phyloP scores from a whole-genome alignment of 2,888 invertebrate genomes.

The Xanthorhoe designata region DNA sequence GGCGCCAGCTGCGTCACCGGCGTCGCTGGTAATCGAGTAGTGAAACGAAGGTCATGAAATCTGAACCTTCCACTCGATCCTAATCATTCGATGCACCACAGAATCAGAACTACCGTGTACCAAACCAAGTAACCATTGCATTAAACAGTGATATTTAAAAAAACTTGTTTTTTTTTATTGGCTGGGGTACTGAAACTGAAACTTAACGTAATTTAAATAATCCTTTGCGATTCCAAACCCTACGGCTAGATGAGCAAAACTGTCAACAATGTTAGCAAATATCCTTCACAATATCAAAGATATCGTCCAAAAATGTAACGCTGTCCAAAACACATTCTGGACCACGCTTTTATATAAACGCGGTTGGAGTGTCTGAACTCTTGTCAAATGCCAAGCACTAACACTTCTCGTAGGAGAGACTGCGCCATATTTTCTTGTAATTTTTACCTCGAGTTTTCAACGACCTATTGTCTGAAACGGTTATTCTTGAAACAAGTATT shows the following conservation, averaged over 20 bases:
- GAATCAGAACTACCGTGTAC: conserved; percentile 5
- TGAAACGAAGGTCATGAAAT: conserved; percentile 80
- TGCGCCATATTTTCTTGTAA: conserved; percentile 51
- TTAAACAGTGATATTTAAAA: background rate
- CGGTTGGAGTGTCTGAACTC: background rate
- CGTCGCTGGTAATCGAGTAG: conserved; percentile 80
- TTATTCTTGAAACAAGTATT: conserved; percentile 61
- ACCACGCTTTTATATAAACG: too few relatives aligned
- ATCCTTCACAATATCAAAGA: background rate
- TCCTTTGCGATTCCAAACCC: background rate
- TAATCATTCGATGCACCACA: conserved; percentile 56
- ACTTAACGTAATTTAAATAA: background rate
- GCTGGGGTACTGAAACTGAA: background rate
- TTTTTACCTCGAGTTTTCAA: conserved; percentile 64
- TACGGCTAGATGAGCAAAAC: background rate
- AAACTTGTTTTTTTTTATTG: background rate
- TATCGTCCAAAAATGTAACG: background rate
- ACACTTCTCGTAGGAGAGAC: background rate
- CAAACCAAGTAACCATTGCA: background rate
- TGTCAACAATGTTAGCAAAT: background rate
- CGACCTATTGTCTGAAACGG: conserved; percentile 63
- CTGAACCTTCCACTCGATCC: conserved; percentile 75
- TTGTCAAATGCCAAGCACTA: background rate
- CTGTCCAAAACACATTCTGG: background rate
- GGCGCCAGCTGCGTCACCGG: conserved; percentile 77